Conservation (phyloP, 2,888 invertebrate species). For the Andrena bucephala region DNA sequence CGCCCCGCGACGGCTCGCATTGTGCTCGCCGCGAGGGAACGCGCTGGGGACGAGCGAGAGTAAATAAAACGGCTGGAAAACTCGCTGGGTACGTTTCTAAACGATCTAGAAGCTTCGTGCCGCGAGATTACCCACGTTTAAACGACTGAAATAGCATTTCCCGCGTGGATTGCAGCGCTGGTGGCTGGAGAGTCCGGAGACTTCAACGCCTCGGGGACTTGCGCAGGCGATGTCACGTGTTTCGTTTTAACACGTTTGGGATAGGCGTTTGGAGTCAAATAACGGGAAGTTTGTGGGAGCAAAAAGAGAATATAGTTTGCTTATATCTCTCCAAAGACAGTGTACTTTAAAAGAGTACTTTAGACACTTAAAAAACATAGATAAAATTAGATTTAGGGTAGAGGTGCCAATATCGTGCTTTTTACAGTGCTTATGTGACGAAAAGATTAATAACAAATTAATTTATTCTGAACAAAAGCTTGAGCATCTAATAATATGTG, state of each 20-base stretch:
- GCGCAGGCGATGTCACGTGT: conserved; percentile 4
- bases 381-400: too few relatives aligned
- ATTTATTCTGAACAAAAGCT: too few relatives aligned
- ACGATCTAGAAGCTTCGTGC: neutral
- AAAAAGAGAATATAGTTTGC: too few relatives aligned
- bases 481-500: too few relatives aligned
- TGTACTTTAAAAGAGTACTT: too few relatives aligned
- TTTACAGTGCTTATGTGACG: too few relatives aligned
- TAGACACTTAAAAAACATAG: too few relatives aligned
- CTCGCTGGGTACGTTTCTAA: neutral
- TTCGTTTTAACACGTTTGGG: neutral
- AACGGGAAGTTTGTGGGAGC: conserved; percentile 4
- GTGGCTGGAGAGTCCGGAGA: neutral
- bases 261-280: neutral
- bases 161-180: neutral
- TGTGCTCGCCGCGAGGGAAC: conserved; percentile 15
- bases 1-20: conserved; percentile 34
- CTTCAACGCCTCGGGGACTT: conserved; percentile 17
- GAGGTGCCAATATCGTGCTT: too few relatives aligned
- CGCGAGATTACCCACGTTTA: conserved; percentile 4
- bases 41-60: conserved; percentile 27
- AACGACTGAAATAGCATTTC: neutral
- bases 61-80: conserved; percentile 24
- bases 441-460: too few relatives aligned
- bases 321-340: too few relatives aligned